Conservation (phyloP, 2,888 invertebrate genomes). For the Drosophila anomalata region DNA sequence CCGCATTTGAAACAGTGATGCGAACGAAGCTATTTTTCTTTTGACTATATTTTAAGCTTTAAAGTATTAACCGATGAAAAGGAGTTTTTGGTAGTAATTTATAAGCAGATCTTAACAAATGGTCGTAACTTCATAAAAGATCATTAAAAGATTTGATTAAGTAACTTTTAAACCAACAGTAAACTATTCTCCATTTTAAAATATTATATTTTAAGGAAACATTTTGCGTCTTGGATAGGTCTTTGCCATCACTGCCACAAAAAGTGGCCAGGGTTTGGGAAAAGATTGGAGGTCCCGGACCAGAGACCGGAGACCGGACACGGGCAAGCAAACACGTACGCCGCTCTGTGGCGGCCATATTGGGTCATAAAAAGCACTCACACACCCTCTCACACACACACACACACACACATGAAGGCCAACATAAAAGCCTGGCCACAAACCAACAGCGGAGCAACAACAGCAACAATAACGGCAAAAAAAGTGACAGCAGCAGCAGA, state of each 20-base stretch:
- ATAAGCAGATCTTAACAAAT: background rate
- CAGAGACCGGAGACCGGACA: slow-evolving; percentile 26
- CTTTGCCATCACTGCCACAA: slow-evolving; percentile 19
- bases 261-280: background rate
- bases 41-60: background rate
- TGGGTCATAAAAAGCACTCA: slow-evolving; percentile 76
- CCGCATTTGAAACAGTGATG: slow-evolving; percentile 39
- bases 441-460: slow-evolving; percentile 44
- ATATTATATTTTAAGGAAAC: background rate
- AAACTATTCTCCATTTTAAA: background rate
- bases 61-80: too few species aligned
- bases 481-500: slow-evolving; percentile 69
- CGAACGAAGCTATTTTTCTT: background rate
- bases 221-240: background rate
- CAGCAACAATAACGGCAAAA: slow-evolving; percentile 45
- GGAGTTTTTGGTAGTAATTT: too few species aligned
- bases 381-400: slow-evolving; percentile 38
- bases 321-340: slow-evolving; percentile 62
- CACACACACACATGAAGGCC: slow-evolving; percentile 18
- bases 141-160: background rate
- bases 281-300: slow-evolving; percentile 3
- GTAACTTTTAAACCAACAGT: background rate
- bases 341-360: slow-evolving; percentile 73
- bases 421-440: slow-evolving; percentile 66
- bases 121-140: background rate